Percentiles rank a stretch among this genome's conserved stretches.
phyloP scores from a whole-genome alignment of 2,888 invertebrate species.

The Metopia argyrocephala region DNA sequence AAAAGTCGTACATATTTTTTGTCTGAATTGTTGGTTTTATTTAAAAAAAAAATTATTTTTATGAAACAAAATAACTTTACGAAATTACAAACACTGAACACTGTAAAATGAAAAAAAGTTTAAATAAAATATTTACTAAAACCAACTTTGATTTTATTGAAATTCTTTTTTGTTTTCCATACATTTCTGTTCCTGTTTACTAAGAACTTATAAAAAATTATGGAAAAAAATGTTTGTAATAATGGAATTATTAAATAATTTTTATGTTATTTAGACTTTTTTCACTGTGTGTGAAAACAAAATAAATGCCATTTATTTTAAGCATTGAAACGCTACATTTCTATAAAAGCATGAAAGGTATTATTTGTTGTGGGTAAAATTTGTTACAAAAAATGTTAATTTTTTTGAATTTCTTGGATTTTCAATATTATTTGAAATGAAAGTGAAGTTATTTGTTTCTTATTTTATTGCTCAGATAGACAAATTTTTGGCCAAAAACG shows the following conservation, averaged over 20 bases:
- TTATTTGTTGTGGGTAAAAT: too few relatives aligned
- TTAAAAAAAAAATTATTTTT: not conserved
- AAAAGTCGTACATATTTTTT: not conserved
- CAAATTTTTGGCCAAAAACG: too few relatives aligned
- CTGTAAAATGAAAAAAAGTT: not conserved
- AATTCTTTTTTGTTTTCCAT: slow-evolving; percentile 16
- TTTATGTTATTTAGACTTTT: slow-evolving; percentile 9
- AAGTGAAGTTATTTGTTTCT: too few relatives aligned
- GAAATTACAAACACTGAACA: slow-evolving; percentile 6
- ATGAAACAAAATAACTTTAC: slow-evolving; percentile 14
- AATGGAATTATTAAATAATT: slow-evolving; percentile 6
- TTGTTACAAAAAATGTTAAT: too few relatives aligned
- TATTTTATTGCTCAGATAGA: too few relatives aligned
- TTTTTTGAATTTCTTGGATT: too few relatives aligned
- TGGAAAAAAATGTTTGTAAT: not conserved
- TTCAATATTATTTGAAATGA: slow-evolving; percentile 22
- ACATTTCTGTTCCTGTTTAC: not conserved
- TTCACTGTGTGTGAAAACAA: not conserved
- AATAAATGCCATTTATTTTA: not conserved
- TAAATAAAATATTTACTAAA: not conserved
- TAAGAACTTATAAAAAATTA: slow-evolving; percentile 1
- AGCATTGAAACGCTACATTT: not conserved
- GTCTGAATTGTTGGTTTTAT: not conserved
- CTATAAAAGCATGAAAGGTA: not conserved
- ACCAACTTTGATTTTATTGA: slow-evolving; percentile 25